phyloP scores from a whole-genome alignment of 2,797 vertebrate species.

The Galagoides demidoff region DNA sequence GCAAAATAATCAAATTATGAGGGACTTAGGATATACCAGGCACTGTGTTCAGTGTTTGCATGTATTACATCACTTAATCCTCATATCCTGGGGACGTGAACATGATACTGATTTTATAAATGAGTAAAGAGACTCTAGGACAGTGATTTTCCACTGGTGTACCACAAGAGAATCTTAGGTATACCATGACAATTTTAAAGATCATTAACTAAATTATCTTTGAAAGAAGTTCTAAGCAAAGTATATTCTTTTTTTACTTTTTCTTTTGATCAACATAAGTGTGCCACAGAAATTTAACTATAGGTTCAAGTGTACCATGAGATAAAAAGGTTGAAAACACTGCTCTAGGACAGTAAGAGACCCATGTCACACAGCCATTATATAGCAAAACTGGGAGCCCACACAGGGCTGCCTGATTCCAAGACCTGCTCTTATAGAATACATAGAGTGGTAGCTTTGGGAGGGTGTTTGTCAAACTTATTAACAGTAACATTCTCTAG shows the following conservation, averaged over 20 bases:
- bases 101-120: not conserved
- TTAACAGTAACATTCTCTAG: not conserved
- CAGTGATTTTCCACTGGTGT: not conserved
- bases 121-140: not conserved
- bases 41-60: not conserved
- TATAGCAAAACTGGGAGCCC: not conserved
- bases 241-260: too few relatives aligned
- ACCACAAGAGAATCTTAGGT: too few relatives aligned
- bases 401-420: not conserved
- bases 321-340: too few relatives aligned
- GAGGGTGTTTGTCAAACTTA: not conserved
- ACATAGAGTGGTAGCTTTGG: not conserved
- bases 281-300: too few relatives aligned
- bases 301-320: too few relatives aligned
- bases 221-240: too few relatives aligned
- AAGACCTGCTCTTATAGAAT: not conserved
- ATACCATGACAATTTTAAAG: too few relatives aligned
- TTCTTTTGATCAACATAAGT: too few relatives aligned
- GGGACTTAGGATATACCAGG: not conserved
- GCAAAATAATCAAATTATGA: not conserved
- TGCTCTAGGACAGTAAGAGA: not conserved
- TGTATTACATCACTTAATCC: not conserved
- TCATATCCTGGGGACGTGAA: not conserved
- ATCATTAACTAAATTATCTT: too few relatives aligned
- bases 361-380: not conserved